phyloP scores from a whole-genome alignment of 2,113 vertebrate genomes.

The Cromileptes altivelis region DNA sequence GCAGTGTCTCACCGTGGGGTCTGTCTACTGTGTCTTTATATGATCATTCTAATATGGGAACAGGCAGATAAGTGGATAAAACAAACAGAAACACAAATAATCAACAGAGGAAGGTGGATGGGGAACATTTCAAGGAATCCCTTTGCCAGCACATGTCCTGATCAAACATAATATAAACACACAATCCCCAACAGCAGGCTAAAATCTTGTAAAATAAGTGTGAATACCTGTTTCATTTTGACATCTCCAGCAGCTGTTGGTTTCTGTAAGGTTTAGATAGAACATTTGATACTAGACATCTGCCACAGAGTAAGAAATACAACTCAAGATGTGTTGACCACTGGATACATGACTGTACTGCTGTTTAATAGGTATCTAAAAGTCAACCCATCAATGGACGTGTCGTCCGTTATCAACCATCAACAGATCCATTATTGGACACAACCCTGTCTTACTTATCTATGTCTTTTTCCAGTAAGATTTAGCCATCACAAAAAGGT shows the following conservation, averaged over 20 bases:
- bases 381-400: constrained; percentile 26
- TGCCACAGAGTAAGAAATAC: constrained; percentile 50
- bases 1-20: constrained; percentile 42
- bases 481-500: too few species aligned
- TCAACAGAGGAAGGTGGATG: not conserved
- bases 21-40: constrained; percentile 48
- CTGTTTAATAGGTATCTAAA: not conserved
- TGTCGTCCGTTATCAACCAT: not conserved
- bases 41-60: constrained; percentile 6
- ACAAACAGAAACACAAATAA: not conserved
- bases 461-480: not conserved
- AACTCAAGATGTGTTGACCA: constrained; percentile 34
- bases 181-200: constrained; percentile 36
- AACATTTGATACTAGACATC: constrained; percentile 73
- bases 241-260: constrained; percentile 89
- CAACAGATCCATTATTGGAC: constrained; percentile 38
- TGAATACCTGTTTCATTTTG: constrained; percentile 88
- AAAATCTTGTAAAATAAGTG: constrained; percentile 47
- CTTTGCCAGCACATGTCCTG: not conserved
- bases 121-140: constrained; percentile 27
- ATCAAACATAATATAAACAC: constrained; percentile 28
- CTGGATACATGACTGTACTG: not conserved
- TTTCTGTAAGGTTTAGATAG: constrained; percentile 84
- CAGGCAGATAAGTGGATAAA: constrained; percentile 43
- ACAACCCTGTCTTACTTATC: not conserved